Evolutionary conservation across 2,888 invertebrate genomes (phyloP), one percentile per base, ranked within the genome.

Genomic region (Hipparchia sbordonii): DNA sequence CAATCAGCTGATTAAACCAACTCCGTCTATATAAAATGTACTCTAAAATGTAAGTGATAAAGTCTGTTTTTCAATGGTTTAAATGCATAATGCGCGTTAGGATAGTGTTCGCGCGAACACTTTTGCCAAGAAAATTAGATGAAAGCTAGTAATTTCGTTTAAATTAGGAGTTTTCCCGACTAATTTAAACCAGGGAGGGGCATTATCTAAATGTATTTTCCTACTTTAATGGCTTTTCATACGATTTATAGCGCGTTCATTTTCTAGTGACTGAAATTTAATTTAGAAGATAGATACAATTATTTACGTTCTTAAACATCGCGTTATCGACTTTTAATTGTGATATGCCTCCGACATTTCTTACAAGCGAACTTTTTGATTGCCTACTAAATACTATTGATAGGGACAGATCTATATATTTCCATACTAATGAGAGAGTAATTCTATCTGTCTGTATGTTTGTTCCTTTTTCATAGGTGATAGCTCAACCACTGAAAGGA

Each of bases 1-100:
- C 84, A 84, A 86, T 85, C 85, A 85, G 82, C 82, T 84, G 85
- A 85, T 85, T 85, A 84, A 84, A 84, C 76, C 68, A 48, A 70
- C 70, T 62, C 75, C 68, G 71, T 73, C 79, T 48, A 68, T 63
- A 70, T 63, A 78, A 75, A 70, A 75, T 76, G 60, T 39, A 72
- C 79, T 72, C 63, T 79, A 77, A 71, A 9, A 0, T 6, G 6
- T 12, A 45, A 3, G 45, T 23, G 33, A 51, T 78, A 83, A 73
- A 75, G 82, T 79, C 69, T 63, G 71, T 71, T 77, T 80, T 81
- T 74, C 63, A 59, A 73, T 67, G 56, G n/a, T 57, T 51, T 59
- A 69, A 69, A 6, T 10, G 48, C 73, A 72, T 46, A 74, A 73
- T 72, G 61, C 67, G 71, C 71, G 74, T 77, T 77, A 78, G 75